A percentile compares a stretch with the other conserved stretches of the same genome.
Conservation (phyloP, 2,113 vertebrate species). For the Cyprinodon tularosa region DNA sequence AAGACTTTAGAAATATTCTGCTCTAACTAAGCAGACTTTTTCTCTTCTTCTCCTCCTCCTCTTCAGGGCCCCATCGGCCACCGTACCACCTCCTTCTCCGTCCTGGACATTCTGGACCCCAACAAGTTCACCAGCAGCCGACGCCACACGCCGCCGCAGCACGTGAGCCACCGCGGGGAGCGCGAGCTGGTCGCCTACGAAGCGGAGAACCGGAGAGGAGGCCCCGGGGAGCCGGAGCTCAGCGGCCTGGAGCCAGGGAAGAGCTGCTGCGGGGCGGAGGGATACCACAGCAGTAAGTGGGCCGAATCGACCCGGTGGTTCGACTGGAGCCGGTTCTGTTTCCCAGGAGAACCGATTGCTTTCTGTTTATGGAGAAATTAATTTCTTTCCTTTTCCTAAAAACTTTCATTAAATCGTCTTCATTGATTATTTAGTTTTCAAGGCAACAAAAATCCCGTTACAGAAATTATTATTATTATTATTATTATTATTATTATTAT, state of each 20-base stretch:
- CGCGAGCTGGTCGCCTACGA: constrained; percentile 64
- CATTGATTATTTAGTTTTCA: too few relatives aligned
- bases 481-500: too few relatives aligned
- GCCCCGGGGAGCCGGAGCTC: constrained; percentile 45
- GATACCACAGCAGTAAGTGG: constrained; percentile 78
- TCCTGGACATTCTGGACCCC: constrained; percentile 96
- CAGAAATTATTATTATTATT: too few relatives aligned
- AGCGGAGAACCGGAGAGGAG: constrained; percentile 65
- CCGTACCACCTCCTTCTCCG: constrained; percentile 96
- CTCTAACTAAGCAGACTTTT: neutral
- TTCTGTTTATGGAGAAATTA: too few relatives aligned
- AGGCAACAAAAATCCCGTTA: too few relatives aligned
- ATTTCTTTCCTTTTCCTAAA: too few relatives aligned
- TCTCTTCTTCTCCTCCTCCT: neutral
- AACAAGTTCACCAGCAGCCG: constrained; percentile 93
- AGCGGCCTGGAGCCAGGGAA: constrained; percentile 42
- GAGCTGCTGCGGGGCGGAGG: constrained; percentile 68
- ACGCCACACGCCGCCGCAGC: constrained; percentile 33
- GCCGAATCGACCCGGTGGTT: neutral
- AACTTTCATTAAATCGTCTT: too few relatives aligned
- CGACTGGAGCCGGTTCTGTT: too few relatives aligned
- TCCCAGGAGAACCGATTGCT: too few relatives aligned
- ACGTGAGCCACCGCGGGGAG: constrained; percentile 71
- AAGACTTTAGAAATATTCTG: too few relatives aligned
- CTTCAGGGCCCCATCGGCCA: constrained; percentile 69